Conservation (phyloP, 1,140 invertebrate species). For the Drosophila melanogaster region DNA sequence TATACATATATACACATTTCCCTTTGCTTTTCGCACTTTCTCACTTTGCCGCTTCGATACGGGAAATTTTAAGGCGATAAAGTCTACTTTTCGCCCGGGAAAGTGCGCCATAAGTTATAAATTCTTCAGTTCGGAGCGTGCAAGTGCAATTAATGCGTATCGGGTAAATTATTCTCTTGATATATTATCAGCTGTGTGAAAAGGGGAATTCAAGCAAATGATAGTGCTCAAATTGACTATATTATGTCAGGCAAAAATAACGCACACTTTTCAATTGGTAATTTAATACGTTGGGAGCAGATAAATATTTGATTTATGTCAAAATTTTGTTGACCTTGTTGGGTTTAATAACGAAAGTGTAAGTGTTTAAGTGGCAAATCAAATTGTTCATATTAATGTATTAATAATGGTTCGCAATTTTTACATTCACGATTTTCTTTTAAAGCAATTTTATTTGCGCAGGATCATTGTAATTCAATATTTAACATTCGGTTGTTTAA, state of each 20-base stretch:
- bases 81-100: not conserved
- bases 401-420: not conserved
- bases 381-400: conserved; percentile 2
- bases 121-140: not conserved
- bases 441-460: not conserved
- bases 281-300: not conserved
- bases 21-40: conserved; percentile 7
- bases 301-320: not conserved
- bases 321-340: too few relatives aligned
- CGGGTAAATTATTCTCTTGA: conserved; percentile 29
- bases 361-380: not conserved
- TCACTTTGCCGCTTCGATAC: conserved; percentile 22
- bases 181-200: conserved; percentile 1
- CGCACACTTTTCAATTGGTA: too few relatives aligned
- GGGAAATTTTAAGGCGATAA: conserved; percentile 9
- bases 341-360: not conserved
- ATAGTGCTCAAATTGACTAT: not conserved
- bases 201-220: not conserved
- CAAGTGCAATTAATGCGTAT: conserved; percentile 34
- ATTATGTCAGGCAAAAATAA: not conserved
- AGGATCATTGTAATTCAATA: conserved; percentile 23
- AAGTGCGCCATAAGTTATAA: conserved; percentile 19
- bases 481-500: conserved; percentile 16
- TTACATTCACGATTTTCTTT: not conserved
- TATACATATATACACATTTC: conserved; percentile 18